Base-by-base conservation (phyloP, 92 coral and sea anemone genomes). In the Epizoanthus ramosus region DNA sequence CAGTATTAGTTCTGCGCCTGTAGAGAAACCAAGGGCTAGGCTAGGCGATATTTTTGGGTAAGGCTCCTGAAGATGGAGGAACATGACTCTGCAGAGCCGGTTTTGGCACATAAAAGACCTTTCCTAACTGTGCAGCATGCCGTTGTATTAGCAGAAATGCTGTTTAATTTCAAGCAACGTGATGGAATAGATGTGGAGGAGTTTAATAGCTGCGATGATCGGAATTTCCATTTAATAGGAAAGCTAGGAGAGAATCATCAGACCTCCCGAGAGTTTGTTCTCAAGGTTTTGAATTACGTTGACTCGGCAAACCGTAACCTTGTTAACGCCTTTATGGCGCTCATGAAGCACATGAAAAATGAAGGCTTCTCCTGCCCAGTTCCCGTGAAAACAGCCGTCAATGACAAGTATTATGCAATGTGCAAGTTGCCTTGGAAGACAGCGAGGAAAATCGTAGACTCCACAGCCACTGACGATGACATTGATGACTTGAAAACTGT, bases 151-250 rank as follows among this genome's bases (percentile, higher is more conserved):
- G 94, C 94, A 18, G 52, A 83, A 39, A 68, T 72, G 71, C 85
- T 87, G 76, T 94, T 73, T 80, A 85, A 88, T 63, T 74, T 94
- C 2, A 54, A 80, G 3, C 71, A 74, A 50, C 82, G 79, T n/a
- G 84, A 89, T 9, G 74, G 63, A 4, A 21, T 50, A 39, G 28
- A 43, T 12, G 88, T 79, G 9, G 92, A 57, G 54, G 96, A 94
- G 68, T 85, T 94, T 67, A 89, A 76, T 0, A 84, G 98, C 69
- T 94, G 90, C 28, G 94, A 85, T 25, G 98, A 94, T 81, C 86
- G 90, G 10, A 90, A 92, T 59, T 94, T 88, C 80, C 88, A 85
- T 90, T 25, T 93, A 56, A 57, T 74, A 80, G 94, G 93, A 6
- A 64, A 57, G 22, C 45, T 84, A 54, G 72, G 25, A 6, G 52